Base-by-base conservation (phyloP, 2,113 vertebrate genomes). In the Gymnobelideus leadbeateri region DNA sequence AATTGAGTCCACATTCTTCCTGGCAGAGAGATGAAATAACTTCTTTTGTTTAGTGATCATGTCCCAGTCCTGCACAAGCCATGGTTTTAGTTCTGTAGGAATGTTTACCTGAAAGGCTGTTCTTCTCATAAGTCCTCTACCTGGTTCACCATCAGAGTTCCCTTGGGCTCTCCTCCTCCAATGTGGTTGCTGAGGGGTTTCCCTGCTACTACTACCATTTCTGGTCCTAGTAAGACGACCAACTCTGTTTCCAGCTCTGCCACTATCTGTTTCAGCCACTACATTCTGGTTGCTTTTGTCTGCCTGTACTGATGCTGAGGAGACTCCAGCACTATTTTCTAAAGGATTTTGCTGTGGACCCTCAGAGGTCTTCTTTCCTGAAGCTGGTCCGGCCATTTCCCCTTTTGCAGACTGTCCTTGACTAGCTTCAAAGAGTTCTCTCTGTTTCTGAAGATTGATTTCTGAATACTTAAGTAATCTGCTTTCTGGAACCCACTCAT, bases 1-100 rank as follows among this genome's bases (percentile, higher is more conserved):
- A 96, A 99, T 99, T 51, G 99, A 98, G 92, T 99, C 99, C 52
- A 99, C 99, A 0, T 99, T 99, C 98, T 99, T 99, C 99, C 99
- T 99, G 92, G 99, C 99, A 98, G 99, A 99, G 96, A 99, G 98
- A 98, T 99, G 99, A 97, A 99, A 99, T 94, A 99, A 99, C 99
- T 99, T 84, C n/a, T 84, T 84, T 43, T 84, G n/a, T 11, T 0
- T 19, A 84, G n/a, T 84, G n/a, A 84, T 0, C 68, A 84, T 43
- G n/a, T 84, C 0, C 16, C 68, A 43, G 6, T 84, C 68, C 0
- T 8, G 0, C 19, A 84, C 16, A 84, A 84, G 68, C 68, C 68
- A 84, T 2, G 68, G n/a, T 8, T 84, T 43, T 0, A 84, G 68
- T 43, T 43, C 68, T 43, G 16, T 0, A 0, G 68, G 68, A 8